Evolutionary conservation across 2,888 invertebrate genomes (phyloP).

Genomic region (Rhyacophila evoluta): DNA sequence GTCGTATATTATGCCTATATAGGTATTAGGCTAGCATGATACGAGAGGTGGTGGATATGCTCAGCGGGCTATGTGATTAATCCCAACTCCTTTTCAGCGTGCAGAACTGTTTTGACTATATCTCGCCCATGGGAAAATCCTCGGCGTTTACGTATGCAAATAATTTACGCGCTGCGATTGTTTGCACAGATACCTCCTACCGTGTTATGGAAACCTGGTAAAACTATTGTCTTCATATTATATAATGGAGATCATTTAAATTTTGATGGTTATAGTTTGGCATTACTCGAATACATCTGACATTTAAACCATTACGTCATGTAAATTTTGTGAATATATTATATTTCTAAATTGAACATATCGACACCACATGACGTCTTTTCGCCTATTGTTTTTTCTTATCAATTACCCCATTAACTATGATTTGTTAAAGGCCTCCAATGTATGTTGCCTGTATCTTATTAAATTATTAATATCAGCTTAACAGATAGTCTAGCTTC

Average conservation of each 20-base stretch:
- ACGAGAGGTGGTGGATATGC: not conserved
- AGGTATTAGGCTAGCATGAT: not conserved
- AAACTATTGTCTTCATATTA: not conserved
- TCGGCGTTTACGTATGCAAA: slow-evolving; percentile 19
- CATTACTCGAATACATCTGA: not conserved
- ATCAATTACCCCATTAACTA: too few species aligned
- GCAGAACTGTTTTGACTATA: slow-evolving; percentile 6
- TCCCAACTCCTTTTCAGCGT: slow-evolving; percentile 4
- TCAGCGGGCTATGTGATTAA: slow-evolving; percentile 17
- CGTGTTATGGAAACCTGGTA: slow-evolving; percentile 22
- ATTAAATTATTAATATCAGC: too few species aligned
- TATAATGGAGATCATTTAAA: slow-evolving; percentile 22
- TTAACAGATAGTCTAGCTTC: too few species aligned
- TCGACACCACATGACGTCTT: not conserved
- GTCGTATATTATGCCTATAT: too few species aligned
- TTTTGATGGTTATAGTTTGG: not conserved
- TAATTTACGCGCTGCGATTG: slow-evolving; percentile 7
- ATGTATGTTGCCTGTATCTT: too few species aligned
- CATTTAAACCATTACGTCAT: not conserved
- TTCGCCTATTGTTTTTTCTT: not conserved
- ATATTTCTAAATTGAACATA: too few species aligned
- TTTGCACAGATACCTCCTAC: slow-evolving; percentile 1
- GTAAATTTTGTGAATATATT: too few species aligned
- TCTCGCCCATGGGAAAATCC: slow-evolving; percentile 12
- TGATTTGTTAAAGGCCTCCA: too few species aligned